Conservation (phyloP, 2,113 vertebrate species). For the Cricetomys ansorgei region DNA sequence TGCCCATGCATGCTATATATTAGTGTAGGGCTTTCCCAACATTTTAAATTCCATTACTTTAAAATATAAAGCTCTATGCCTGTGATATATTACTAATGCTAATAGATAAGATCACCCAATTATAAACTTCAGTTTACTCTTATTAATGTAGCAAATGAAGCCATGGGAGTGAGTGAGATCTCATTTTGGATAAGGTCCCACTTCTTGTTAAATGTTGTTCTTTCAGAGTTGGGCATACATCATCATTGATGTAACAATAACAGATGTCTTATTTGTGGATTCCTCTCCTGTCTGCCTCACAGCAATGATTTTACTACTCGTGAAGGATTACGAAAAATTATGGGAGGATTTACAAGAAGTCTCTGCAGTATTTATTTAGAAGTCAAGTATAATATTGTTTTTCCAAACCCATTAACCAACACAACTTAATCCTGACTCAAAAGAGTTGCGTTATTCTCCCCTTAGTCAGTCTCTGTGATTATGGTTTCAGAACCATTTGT, state of each 20-base stretch:
- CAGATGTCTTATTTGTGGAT: slow-evolving; percentile 86
- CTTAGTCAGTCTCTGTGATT: slow-evolving; percentile 68
- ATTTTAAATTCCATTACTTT: slow-evolving; percentile 81
- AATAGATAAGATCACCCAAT: slow-evolving; percentile 84
- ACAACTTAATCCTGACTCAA: slow-evolving; percentile 73
- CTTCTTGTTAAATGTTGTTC: slow-evolving; percentile 86
- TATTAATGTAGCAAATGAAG: slow-evolving; percentile 85
- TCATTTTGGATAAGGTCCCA: slow-evolving; percentile 86
- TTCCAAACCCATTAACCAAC: slow-evolving; percentile 80
- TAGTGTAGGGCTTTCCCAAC: slow-evolving; percentile 57
- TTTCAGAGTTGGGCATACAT: slow-evolving; percentile 85
- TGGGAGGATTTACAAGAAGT: slow-evolving; percentile 85
- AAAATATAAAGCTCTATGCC: slow-evolving; percentile 78
- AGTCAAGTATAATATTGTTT: slow-evolving; percentile 83
- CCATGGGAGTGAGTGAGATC: slow-evolving; percentile 80
- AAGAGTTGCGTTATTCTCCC: slow-evolving; percentile 66
- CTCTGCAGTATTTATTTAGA: slow-evolving; percentile 82
- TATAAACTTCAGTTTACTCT: slow-evolving; percentile 85
- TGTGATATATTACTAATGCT: slow-evolving; percentile 81
- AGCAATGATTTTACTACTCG: slow-evolving; percentile 85
- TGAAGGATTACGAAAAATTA: slow-evolving; percentile 86
- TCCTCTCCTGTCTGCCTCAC: slow-evolving; percentile 85
- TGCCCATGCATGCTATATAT: background rate
- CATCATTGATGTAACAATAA: slow-evolving; percentile 88
- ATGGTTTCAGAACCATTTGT: slow-evolving; percentile 65